Base-by-base conservation (phyloP, 2,888 invertebrate genomes). In the Eucera pruinosa region DNA sequence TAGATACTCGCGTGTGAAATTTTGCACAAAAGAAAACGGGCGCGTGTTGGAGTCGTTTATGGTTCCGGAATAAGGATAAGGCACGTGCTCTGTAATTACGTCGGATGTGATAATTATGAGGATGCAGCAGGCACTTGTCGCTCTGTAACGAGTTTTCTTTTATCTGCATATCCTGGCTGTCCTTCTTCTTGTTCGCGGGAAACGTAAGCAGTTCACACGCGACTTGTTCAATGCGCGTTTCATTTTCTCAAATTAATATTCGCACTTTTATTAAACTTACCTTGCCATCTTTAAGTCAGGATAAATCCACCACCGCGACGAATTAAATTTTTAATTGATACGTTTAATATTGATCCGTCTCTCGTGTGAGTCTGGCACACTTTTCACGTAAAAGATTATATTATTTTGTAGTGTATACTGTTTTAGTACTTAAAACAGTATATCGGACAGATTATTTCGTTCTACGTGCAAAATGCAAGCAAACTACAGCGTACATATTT, bases 41-140 rank as follows among this genome's bases (percentile, higher is more conserved):
- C 52, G 36, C 60, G 71, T 68, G 64, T 61, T 62, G 68, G 66
- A 78, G 76, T 64, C 85, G 84, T 85, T 84, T 84, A 84, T 75
- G 80, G 62, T 55, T 47, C 45, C 57, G 64, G 69, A 81, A 85
- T 81, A 83, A 85, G 85, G 82, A 85, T 82, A 83, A 84, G 85
- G 86, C 86, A 86, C 86, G 85, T 85, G 84, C 86, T 79, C 79
- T 74, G 82, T 85, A 85, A 85, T 85, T 85, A 86, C 84, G 84
- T 84, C 74, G 79, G 85, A 85, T 81, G 85, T 86, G 85, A 86
- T 86, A 85, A 85, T 85, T 86, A 85, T 78, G 86, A 83, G 80
- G 80, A 82, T 80, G 80, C 83, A 45, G 25, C 67, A 83, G 68
- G 73, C 79, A 85, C 84, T 85, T 85, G 86, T 85, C 86, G 74